phyloP scores from a whole-genome alignment of 2,797 vertebrate genomes.

The Chrysocyon brachyurus region DNA sequence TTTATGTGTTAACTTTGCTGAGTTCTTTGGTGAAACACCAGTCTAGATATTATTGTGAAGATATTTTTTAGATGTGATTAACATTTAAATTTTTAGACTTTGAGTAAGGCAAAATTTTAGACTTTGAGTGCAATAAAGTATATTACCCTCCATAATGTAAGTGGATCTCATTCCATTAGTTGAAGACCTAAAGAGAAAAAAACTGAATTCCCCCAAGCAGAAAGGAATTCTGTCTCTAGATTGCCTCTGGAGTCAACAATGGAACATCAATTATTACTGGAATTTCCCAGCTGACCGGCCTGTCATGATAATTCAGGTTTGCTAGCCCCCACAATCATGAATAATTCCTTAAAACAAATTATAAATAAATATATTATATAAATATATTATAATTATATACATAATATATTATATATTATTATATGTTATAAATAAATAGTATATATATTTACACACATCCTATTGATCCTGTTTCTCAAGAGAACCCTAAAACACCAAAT shows the following conservation, averaged over 20 bases:
- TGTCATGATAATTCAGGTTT: neutral
- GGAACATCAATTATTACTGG: neutral
- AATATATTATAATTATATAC: neutral
- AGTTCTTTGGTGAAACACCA: neutral
- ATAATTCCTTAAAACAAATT: neutral
- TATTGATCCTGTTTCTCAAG: constrained; percentile 7
- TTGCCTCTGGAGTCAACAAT: neutral
- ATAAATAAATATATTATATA: neutral
- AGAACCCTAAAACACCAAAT: neutral
- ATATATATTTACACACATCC: neutral
- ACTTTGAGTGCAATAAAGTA: neutral
- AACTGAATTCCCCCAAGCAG: neutral
- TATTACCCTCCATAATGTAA: neutral
- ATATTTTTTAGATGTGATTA: neutral
- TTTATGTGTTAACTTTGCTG: neutral
- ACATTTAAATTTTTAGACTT: neutral
- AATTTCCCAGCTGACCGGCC: neutral
- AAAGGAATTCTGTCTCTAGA: neutral
- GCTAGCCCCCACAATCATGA: neutral
- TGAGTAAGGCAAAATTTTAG: neutral
- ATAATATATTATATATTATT: too few species aligned
- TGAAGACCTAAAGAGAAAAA: neutral
- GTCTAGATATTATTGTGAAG: neutral
- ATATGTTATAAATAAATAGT: neutral
- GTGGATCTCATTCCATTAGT: neutral